A percentile compares a stretch with the other conserved stretches of the same genome.
phyloP scores from a whole-genome alignment of 2,113 vertebrate genomes.

The Caranx ignobilis region DNA sequence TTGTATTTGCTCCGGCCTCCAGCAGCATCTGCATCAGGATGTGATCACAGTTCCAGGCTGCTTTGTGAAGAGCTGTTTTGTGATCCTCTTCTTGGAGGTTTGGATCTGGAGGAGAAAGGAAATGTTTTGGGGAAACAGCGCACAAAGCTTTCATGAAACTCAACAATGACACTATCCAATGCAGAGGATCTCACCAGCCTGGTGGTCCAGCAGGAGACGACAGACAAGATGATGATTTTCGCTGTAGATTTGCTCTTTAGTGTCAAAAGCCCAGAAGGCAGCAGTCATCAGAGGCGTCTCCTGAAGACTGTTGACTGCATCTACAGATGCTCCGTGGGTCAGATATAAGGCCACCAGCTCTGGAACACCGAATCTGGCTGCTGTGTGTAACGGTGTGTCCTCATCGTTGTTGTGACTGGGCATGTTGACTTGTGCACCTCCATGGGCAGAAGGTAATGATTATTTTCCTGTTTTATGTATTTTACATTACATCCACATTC shows the following conservation, averaged over 20 bases:
- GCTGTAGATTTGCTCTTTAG: conserved; percentile 90
- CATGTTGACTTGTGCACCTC: conserved; percentile 91
- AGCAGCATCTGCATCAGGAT: conserved; percentile 92
- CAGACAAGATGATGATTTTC: conserved; percentile 90
- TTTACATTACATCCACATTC: conserved; percentile 1
- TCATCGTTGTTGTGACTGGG: conserved; percentile 88
- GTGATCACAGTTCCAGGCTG: conserved; percentile 96
- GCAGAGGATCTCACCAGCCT: conserved; percentile 76
- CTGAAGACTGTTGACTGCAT: conserved; percentile 86
- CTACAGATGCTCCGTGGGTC: conserved; percentile 86
- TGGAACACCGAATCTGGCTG: conserved; percentile 87
- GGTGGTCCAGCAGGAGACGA: conserved; percentile 89
- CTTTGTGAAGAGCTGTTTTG: conserved; percentile 94
- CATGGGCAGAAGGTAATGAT: neutral
- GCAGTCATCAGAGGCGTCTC: conserved; percentile 93
- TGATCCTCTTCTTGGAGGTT: conserved; percentile 90
- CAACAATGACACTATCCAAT: neutral
- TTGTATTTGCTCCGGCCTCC: conserved; percentile 89
- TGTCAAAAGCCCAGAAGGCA: conserved; percentile 90
- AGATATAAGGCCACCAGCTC: conserved; percentile 91
- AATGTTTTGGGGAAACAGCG: neutral
- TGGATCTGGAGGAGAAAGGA: conserved; percentile 75
- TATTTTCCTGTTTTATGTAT: neutral
- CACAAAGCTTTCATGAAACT: neutral
- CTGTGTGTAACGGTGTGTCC: conserved; percentile 91